Percentiles rank a stretch among this genome's conserved stretches.
These are phyloP conservation scores for Heliocidaris erythrogramma DNA, from an alignment of 35 echinoderm and acorn worm species.

Conservation along the genomic window DNA sequence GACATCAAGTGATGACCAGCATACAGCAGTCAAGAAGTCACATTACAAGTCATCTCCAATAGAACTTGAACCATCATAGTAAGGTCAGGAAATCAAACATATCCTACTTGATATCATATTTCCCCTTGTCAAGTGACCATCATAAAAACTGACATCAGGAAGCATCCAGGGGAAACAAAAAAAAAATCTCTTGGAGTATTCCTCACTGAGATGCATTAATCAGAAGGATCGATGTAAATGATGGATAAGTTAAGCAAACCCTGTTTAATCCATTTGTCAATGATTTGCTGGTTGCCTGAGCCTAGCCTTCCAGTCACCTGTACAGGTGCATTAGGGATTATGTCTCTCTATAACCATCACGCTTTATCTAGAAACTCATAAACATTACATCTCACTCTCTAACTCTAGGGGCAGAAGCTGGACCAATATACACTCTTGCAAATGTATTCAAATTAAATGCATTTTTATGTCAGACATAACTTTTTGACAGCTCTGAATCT, in stretches of 20 bases:
- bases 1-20: too few relatives aligned
- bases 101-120: too few relatives aligned
- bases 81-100: too few relatives aligned
- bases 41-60: too few relatives aligned
- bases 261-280: slow-evolving; percentile 12
- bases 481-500: not conserved
- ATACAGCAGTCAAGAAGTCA: too few relatives aligned
- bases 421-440: not conserved
- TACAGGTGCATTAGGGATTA: not conserved
- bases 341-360: not conserved
- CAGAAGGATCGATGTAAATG: not conserved
- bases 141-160: too few relatives aligned
- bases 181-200: not conserved
- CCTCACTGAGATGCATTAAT: not conserved
- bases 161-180: too few relatives aligned
- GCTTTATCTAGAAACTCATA: not conserved
- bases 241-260: not conserved
- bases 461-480: not conserved
- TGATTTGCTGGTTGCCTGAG: not conserved
- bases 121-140: too few relatives aligned
- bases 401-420: slow-evolving; percentile 7
- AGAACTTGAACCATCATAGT: too few relatives aligned
- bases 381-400: not conserved
- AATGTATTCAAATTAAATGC: not conserved
- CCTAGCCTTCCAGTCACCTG: not conserved